Conservation (phyloP, 2,113 vertebrate genomes). For the Colistium nudipinnis region DNA sequence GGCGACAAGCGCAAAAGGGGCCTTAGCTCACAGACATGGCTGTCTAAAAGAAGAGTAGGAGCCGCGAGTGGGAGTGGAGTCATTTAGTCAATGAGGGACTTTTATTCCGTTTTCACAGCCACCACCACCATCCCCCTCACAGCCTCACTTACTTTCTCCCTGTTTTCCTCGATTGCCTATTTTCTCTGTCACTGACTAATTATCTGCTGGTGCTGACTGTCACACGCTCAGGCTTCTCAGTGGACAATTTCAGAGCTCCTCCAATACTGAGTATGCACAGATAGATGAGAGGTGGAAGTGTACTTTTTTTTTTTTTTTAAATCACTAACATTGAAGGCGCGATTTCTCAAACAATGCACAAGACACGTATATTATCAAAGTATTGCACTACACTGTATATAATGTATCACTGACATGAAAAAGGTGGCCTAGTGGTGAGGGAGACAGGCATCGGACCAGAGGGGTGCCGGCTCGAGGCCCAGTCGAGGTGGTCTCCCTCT, state of each 20-base stretch:
- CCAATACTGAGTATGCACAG: conserved; percentile 10
- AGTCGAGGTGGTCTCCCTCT: too few species aligned
- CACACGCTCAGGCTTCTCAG: conserved; percentile 44
- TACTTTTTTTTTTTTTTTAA: too few species aligned
- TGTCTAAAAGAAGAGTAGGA: conserved; percentile 25
- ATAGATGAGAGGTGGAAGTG: too few species aligned
- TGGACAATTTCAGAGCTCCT: conserved; percentile 31
- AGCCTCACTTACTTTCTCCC: conserved; percentile 4
- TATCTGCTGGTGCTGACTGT: conserved; percentile 58
- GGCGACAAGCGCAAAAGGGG: conserved; percentile 51
- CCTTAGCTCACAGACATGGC: conserved; percentile 27
- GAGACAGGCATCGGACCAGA: too few species aligned
- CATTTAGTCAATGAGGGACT: conserved; percentile 54
- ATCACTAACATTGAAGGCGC: too few species aligned
- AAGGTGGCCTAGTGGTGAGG: too few species aligned
- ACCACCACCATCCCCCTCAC: not conserved
- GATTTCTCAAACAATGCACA: too few species aligned
- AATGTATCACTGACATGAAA: too few species aligned
- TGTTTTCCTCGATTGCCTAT: too few species aligned
- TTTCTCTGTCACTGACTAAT: conserved; percentile 48
- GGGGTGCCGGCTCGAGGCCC: too few species aligned
- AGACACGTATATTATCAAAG: too few species aligned
- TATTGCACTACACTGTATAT: too few species aligned
- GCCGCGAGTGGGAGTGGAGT: conserved; percentile 34
- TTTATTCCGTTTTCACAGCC: conserved; percentile 25